Percentiles rank a stretch among this genome's conserved stretches.
Evolutionary conservation across 2,113 vertebrate genomes (phyloP).

Genomic region (Toxotes chatareus): DNA sequence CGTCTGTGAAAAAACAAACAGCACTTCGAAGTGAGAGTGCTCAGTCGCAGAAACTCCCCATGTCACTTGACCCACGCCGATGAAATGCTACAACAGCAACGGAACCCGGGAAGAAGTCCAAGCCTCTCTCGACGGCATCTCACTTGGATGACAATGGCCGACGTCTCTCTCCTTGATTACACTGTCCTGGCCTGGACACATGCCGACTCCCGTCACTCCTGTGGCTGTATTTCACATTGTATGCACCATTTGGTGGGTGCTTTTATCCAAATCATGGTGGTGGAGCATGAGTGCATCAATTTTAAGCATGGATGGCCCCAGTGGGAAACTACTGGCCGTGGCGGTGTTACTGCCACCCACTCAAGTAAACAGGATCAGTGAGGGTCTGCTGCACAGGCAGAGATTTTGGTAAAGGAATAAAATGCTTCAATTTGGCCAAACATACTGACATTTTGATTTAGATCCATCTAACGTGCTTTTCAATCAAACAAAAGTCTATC

Average conservation of each 20-base stretch:
- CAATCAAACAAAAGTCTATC: not conserved
- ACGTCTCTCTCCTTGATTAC: conserved; percentile 54
- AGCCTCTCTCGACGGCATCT: conserved; percentile 31
- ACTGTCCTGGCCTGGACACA: conserved; percentile 14
- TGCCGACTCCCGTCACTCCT: conserved; percentile 17
- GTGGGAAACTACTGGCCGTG: not conserved
- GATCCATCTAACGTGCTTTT: not conserved
- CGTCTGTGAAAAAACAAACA: conserved; percentile 10
- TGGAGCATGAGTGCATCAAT: conserved; percentile 12
- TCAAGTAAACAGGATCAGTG: conserved; percentile 7
- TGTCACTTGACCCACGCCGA: conserved; percentile 26
- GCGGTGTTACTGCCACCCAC: not conserved
- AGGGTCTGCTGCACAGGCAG: conserved; percentile 14
- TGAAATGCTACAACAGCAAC: conserved; percentile 40
- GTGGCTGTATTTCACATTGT: conserved; percentile 1
- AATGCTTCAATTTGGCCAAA: not conserved
- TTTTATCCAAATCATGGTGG: not conserved
- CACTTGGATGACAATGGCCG: conserved; percentile 47
- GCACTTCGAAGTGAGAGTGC: conserved; percentile 10
- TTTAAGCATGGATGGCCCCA: conserved; percentile 4
- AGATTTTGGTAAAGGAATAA: not conserved
- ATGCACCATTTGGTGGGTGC: not conserved
- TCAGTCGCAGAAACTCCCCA: conserved; percentile 19
- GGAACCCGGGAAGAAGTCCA: conserved; percentile 70
- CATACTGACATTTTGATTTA: not conserved